Evolutionary conservation across 1,140 invertebrate species (phyloP), one percentile per base, ranked within the genome.

Genomic region (Neodiprion pinetum): DNA sequence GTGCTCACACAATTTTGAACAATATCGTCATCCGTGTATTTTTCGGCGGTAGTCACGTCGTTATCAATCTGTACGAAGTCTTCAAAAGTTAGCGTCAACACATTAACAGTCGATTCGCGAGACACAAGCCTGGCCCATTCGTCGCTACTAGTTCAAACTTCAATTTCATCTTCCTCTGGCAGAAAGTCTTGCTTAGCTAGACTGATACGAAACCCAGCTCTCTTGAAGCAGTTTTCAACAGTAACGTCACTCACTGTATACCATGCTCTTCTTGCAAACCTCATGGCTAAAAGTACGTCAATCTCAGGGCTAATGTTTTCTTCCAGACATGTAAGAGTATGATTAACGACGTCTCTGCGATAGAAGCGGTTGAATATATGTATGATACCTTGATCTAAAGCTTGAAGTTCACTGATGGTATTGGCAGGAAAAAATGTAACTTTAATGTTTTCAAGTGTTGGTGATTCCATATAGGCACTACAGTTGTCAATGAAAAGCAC

Each of bases 361-460:
- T 84, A 84, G 72, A 68, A 78, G 48, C 71, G 73, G 77, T 86
- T 85, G 61, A 85, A 80, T 75, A 80, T 82, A 72, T 81, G 77
- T 72, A 89, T 90, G 68, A 90, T 84, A 12, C 87, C 87, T 79
- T 87, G 86, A 80, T 90, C 87, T 76, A 90, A 81, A 47, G 87
- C 88, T 79, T 91, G 89, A n/a, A 90, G 76, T 72, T 84, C 78
- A 14, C 83, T 84, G n/a, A 89, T 90, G 8, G 84, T 87, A 79
- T 90, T 90, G 23, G 86, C 79, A 47, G 89, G 88, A 17, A 90
- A 81, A 78, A 87, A 90, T 21, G 81, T 78, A 0, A 89, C 65
- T 76, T 81, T 85, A n/a, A 89, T 80, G 78, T 85, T 83, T 78
- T 76, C 70, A n/a, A 83, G 77, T 72, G 73, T 65, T 72, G 70